A percentile compares a stretch with the other conserved stretches of the same genome.
These are phyloP conservation scores for Lycocerus yunnanus DNA, from an alignment of 2,888 invertebrate species.

Conservation along the genomic window DNA sequence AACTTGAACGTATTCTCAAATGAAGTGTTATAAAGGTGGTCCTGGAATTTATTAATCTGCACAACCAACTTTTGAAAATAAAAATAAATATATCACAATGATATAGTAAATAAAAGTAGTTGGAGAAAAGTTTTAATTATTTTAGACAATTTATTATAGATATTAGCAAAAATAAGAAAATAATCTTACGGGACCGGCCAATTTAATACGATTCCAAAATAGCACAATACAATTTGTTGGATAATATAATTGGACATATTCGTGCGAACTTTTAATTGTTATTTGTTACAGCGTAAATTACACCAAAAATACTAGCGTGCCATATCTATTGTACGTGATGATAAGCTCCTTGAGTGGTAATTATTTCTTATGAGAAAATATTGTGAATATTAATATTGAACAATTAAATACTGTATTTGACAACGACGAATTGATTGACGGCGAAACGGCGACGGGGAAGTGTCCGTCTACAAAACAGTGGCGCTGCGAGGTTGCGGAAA, in stretches of 20 bases:
- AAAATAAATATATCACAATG: background rate
- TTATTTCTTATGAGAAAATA: no score
- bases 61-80: background rate
- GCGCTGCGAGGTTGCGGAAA: no score
- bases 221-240: background rate
- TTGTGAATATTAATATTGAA: no score
- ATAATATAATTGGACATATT: background rate
- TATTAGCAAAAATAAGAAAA: background rate
- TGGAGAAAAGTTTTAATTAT: no score
- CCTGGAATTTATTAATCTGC: background rate
- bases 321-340: no score
- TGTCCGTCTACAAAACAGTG: no score
- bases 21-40: background rate
- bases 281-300: background rate
- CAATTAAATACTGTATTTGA: no score
- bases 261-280: background rate
- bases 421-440: no score
- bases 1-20: background rate
- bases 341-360: no score
- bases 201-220: background rate
- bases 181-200: background rate
- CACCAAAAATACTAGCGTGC: background rate
- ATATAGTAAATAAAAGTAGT: background rate
- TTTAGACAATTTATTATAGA: no score
- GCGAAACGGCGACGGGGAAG: no score